These are phyloP conservation scores for Oryzaephilus surinamensis DNA, from an alignment of 1,140 invertebrate species.

Conservation along the genomic window DNA sequence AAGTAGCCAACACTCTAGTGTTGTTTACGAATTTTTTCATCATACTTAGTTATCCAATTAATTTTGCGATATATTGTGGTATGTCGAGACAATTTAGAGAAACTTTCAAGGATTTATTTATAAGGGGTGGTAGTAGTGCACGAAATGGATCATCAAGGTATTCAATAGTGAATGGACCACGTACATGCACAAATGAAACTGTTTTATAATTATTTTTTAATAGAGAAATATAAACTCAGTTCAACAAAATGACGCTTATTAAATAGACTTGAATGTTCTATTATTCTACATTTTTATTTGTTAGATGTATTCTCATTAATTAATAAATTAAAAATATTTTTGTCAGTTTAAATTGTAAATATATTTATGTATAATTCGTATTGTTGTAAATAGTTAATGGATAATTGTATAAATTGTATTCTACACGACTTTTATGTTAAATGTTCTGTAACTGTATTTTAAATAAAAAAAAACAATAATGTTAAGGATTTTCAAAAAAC, in stretches of 20 bases:
- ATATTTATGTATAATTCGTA: not conserved
- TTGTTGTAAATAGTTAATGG: too few species aligned
- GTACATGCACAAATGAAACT: conserved; percentile 72
- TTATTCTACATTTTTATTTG: conserved; percentile 9
- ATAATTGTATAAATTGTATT: too few species aligned
- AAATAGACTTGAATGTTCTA: not conserved
- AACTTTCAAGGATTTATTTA: conserved; percentile 84
- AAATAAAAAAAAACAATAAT: not conserved
- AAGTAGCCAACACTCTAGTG: conserved; percentile 71
- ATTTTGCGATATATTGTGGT: conserved; percentile 92
- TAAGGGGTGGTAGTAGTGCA: conserved; percentile 47
- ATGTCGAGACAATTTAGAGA: conserved; percentile 90
- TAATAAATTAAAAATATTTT: conserved; percentile 1
- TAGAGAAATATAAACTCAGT: not conserved
- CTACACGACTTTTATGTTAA: too few species aligned
- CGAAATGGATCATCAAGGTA: conserved; percentile 62
- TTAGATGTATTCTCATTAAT: conserved; percentile 4
- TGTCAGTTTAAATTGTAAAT: not conserved
- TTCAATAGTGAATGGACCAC: conserved; percentile 66
- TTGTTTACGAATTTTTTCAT: conserved; percentile 87
- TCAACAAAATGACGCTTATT: not conserved
- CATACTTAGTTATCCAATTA: conserved; percentile 82
- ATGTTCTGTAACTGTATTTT: too few species aligned
- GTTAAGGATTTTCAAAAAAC: conserved; percentile 10
- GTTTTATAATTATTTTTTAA: conserved; percentile 50